Evolutionary conservation across 2,888 invertebrate species (phyloP).

Genomic region (Willowsia nigromaculata): DNA sequence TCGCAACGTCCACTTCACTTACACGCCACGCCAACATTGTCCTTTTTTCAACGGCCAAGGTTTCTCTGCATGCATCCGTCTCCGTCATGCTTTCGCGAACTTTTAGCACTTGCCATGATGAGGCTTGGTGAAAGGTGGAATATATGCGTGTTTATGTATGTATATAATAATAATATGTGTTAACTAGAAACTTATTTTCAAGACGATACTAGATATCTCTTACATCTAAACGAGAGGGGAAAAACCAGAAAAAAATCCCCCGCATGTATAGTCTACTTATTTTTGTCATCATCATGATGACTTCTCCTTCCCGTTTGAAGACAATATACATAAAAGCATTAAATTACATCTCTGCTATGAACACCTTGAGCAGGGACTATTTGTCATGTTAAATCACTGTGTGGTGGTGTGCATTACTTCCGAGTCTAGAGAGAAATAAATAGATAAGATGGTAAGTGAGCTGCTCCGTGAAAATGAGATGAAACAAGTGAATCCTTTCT

Average conservation of each 20-base stretch:
- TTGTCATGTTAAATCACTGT: neutral
- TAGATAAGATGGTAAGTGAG: neutral
- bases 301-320: neutral
- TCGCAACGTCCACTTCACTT: neutral
- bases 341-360: neutral
- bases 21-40: neutral
- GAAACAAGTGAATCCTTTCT: slow-evolving; percentile 20
- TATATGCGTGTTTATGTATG: neutral
- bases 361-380: neutral
- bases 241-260: neutral
- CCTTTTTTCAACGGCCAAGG: neutral
- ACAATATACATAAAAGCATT: neutral
- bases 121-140: neutral
- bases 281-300: neutral
- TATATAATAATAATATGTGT: neutral
- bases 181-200: neutral
- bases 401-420: neutral
- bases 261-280: no score
- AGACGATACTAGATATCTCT: neutral
- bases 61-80: neutral
- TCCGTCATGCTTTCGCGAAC: neutral
- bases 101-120: neutral
- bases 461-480: neutral
- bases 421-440: neutral
- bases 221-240: neutral